These are phyloP conservation scores for Drosophila formosana DNA, from an alignment of 2,888 invertebrate species.

Conservation along the genomic window DNA sequence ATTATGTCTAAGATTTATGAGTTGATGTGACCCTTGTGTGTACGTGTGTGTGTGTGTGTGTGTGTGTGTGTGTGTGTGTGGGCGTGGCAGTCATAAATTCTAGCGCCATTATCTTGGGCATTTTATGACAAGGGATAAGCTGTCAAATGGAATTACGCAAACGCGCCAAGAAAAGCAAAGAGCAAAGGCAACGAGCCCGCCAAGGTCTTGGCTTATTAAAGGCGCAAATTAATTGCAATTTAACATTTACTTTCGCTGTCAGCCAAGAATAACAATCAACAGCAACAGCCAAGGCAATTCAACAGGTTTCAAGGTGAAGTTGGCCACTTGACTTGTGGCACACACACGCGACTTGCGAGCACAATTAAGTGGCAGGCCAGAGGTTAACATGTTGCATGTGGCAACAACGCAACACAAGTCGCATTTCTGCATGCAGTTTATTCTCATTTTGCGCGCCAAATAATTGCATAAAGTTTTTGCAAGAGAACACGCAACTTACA, in stretches of 20 bases:
- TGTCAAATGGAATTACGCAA: constrained; percentile 51
- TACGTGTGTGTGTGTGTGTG: constrained; percentile 14
- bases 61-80: constrained; percentile 26
- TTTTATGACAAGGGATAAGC: constrained; percentile 55
- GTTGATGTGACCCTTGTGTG: constrained; percentile 28
- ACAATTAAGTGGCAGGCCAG: constrained; percentile 50
- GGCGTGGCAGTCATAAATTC: constrained; percentile 53
- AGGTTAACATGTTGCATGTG: constrained; percentile 70
- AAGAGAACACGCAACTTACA: constrained; percentile 40
- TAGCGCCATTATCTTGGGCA: constrained; percentile 54
- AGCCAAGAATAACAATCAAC: neutral
- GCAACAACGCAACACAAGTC: constrained; percentile 21
- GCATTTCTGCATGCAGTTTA: constrained; percentile 55
- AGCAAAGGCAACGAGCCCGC: constrained; percentile 22
- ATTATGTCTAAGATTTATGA: constrained; percentile 69
- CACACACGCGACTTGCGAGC: constrained; percentile 10
- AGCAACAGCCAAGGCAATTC: constrained; percentile 48
- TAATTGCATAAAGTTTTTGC: constrained; percentile 61
- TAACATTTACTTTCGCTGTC: constrained; percentile 26
- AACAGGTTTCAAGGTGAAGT: constrained; percentile 73
- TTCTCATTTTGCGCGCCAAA: constrained; percentile 56
- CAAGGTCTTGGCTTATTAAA: constrained; percentile 52
- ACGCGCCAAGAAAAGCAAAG: constrained; percentile 24
- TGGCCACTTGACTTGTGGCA: constrained; percentile 52
- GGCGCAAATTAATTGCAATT: constrained; percentile 65